Percentiles rank a stretch among this genome's conserved stretches.
Evolutionary conservation across 2,797 vertebrate species (phyloP).

Genomic region (Halcyon chelicuti): DNA sequence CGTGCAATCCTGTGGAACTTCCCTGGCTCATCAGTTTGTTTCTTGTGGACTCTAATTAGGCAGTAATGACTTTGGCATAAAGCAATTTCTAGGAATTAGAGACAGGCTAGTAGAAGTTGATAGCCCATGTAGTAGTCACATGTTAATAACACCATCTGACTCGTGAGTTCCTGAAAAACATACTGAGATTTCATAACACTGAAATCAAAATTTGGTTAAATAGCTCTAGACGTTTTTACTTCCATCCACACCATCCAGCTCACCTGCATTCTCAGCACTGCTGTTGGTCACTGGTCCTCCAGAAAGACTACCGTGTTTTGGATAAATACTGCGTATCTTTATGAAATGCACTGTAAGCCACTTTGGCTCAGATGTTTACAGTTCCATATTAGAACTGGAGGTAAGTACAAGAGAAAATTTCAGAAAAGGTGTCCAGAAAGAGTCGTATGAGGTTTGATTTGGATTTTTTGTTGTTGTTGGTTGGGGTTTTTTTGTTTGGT

Average conservation of each 20-base stretch:
- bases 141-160: neutral
- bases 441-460: neutral
- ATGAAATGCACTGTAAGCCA: neutral
- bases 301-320: neutral
- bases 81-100: constrained; percentile 33
- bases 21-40: neutral
- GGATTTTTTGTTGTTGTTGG: neutral
- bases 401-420: neutral
- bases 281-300: neutral
- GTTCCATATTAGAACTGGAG: neutral
- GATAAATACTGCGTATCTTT: neutral
- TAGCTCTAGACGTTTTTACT: neutral
- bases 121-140: neutral
- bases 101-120: neutral
- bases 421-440: neutral
- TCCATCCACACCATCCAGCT: neutral
- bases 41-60: constrained; percentile 31
- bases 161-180: neutral
- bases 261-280: neutral
- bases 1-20: neutral
- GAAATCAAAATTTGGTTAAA: neutral
- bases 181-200: neutral
- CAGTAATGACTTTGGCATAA: constrained; percentile 20
- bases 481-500: neutral
- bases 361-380: neutral